Evolutionary conservation across 2,797 vertebrate species (phyloP), one percentile per base, ranked within the genome.

Genomic region (Pampus argenteus): DNA sequence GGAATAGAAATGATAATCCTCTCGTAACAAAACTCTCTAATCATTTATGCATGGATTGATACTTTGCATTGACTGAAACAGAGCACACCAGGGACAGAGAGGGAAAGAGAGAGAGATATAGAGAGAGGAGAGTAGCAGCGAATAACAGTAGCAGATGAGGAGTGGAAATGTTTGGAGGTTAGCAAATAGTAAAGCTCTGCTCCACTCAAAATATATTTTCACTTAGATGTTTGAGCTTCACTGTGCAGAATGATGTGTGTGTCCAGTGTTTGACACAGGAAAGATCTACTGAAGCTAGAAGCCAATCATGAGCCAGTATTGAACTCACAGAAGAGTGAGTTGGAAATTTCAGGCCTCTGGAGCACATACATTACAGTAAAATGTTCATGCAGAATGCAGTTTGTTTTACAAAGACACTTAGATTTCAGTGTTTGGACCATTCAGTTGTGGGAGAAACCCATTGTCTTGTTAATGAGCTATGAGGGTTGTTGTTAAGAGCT

Each of bases 31-130:
- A 88, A 79, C 40, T 76, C 66, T 87, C 56, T 61, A 67, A 87
- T 87, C 64, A 88, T 86, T 85, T 81, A 86, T 88, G 78, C 65
- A 84, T 69, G 59, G 55, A 58, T 68, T 82, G 74, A 82, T 79
- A 71, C 59, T 80, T 81, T 47, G 61, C 69, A 44, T 78, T 31
- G 49, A 15, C 74, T 72, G 76, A 71, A 81, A 76, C 42, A 58
- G 29, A 69, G 47, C 38, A 62, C 49, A 55, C 64, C 36, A 6
- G 69, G 44, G 71, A 68, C 45, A 66, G 38, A 64, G 25, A 58
- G 44, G 6, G 40, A 14, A 40, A 65, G 38, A 57, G 18, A 42
- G 29, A 3, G 5, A 2, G n/a, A 20, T n/a, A n/a, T n/a, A n/a
- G 22, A 48, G 13, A 40, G 28, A 25, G 44, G 44, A 62, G 51